Conservation (phyloP, 1,140 invertebrate species). For the Fragariocoptes setiger region DNA sequence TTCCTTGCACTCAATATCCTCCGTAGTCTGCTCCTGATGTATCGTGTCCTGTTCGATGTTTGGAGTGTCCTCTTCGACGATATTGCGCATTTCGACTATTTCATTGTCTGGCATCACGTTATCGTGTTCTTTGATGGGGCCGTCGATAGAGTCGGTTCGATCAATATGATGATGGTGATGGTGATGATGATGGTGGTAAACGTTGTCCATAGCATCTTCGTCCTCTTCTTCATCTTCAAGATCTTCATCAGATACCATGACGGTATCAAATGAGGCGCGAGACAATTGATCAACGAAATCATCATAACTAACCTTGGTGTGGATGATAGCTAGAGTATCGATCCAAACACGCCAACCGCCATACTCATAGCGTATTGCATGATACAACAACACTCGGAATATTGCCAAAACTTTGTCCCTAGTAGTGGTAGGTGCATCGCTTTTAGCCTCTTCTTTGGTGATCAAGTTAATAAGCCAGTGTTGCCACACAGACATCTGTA, state of each 20-base stretch:
- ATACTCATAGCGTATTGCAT: constrained; percentile 95
- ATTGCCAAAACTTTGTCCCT: constrained; percentile 92
- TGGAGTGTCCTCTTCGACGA: too few species aligned
- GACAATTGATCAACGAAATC: constrained; percentile 5
- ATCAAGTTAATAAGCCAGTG: constrained; percentile 98
- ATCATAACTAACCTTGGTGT: constrained; percentile 50
- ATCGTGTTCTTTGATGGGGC: neutral
- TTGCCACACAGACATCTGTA: constrained; percentile 99
- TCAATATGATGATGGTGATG: neutral
- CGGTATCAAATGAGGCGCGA: neutral
- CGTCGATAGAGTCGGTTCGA: neutral
- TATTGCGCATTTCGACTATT: too few species aligned
- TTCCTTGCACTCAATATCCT: too few species aligned
- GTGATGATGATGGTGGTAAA: neutral
- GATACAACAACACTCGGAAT: constrained; percentile 84
- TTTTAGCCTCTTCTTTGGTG: constrained; percentile 77
- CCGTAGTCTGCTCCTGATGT: too few species aligned
- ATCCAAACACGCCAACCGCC: constrained; percentile 99
- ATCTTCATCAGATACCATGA: too few species aligned
- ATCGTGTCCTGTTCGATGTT: too few species aligned
- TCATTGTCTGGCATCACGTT: too few species aligned
- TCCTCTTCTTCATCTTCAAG: neutral
- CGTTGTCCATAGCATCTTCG: neutral
- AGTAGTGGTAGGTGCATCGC: constrained; percentile 57
- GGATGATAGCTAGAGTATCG: constrained; percentile 90